Base-by-base conservation (phyloP, 2,113 vertebrate species). In the Eretmochelys imbricata region DNA sequence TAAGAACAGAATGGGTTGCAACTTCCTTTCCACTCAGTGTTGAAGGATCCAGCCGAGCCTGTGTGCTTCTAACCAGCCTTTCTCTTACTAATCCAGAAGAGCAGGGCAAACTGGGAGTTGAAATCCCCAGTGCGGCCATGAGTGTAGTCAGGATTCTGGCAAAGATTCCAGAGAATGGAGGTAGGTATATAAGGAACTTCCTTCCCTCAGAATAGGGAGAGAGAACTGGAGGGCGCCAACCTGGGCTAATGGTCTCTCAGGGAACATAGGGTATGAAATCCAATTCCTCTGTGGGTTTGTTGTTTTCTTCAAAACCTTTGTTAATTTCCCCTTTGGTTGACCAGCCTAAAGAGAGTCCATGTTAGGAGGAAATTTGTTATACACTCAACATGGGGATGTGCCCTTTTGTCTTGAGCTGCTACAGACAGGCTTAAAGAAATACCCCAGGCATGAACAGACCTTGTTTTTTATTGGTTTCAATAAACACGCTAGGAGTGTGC, bases 151-250 rank as follows among this genome's bases (percentile, higher is more conserved):
- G 31, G 84, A 55, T 69, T 51, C 80, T 82, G 59, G 12, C 46
- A 85, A 75, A 14, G 3, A 13, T 0, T 0, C 25, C 79, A 89
- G 35, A 6, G 48, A 4, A 12, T 82, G 22, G 10, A 85, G 17
- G 46, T 55, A 86, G 13, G 86, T 82, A 85, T 57, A 62, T 1
- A 87, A 78, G 27, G 48, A 57, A n/a, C 55, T 0, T 6, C 87
- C 91, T 94, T 92, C 87, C 31, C 14, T 75, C 19, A n/a, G 17
- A 22, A 79, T 42, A n/a, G 20, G n/a, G 42, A 82, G 19, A 57
- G 76, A 12, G 14, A 38, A 0, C 0, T 0, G 49, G 53, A 89
- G 72, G 19, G 7, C 84, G 3, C 13, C 0, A 0, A 53, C 20
- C 31, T 54, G 8, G 35, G 6, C 62, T 69, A 19, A n/a, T 69